These are phyloP conservation scores for Perodicticus potto DNA, from an alignment of 2,797 vertebrate species.

Conservation along the genomic window DNA sequence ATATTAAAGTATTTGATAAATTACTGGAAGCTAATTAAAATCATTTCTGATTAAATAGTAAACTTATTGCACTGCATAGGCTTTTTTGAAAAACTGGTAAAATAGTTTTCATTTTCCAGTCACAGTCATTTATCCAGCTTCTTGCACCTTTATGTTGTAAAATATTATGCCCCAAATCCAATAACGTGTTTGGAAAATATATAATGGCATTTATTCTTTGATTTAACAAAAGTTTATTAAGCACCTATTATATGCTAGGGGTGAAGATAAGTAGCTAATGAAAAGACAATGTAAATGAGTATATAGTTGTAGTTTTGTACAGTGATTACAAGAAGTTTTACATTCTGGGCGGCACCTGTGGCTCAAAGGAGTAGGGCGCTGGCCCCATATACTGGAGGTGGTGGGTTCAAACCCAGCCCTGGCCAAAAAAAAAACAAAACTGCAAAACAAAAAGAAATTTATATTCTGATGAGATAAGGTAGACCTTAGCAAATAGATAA, in stretches of 20 bases:
- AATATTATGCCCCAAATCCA: background rate
- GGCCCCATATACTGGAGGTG: too few species aligned
- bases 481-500: background rate
- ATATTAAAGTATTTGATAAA: background rate
- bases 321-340: background rate
- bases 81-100: background rate
- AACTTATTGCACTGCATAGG: background rate
- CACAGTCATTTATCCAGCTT: background rate
- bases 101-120: background rate
- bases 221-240: conserved; percentile 1
- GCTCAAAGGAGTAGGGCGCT: too few species aligned
- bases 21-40: too few species aligned
- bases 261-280: background rate
- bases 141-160: background rate
- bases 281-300: background rate
- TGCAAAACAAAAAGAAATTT: background rate
- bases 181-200: background rate
- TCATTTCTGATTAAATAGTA: too few species aligned
- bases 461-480: background rate
- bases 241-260: background rate
- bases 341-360: too few species aligned
- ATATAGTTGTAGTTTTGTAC: background rate
- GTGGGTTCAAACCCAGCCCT: too few species aligned
- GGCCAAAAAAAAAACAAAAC: too few species aligned
- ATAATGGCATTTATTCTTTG: background rate